phyloP scores from a whole-genome alignment of 2,797 vertebrate species.

The Mormyrops attenuatus region DNA sequence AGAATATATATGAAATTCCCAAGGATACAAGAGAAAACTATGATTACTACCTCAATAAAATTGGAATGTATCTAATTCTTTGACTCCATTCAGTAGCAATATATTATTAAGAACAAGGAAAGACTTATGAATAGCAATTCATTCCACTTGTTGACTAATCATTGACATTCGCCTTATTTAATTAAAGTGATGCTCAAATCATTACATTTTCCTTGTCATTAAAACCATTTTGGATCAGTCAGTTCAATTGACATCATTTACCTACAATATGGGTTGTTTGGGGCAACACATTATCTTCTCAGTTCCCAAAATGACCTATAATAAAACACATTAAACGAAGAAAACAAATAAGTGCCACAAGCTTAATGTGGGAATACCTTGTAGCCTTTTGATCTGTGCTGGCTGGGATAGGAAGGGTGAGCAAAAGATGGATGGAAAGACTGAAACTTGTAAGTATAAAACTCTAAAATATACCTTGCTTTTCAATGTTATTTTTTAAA shows the following conservation, averaged over 20 bases:
- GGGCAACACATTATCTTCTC: not conserved
- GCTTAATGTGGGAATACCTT: not conserved
- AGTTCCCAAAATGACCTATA: not conserved
- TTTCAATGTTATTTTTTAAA: not conserved
- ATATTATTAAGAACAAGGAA: not conserved
- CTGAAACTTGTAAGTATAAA: not conserved
- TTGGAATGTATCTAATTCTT: not conserved
- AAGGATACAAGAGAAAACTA: not conserved
- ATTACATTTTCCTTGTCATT: not conserved
- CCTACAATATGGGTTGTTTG: not conserved
- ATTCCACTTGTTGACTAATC: not conserved
- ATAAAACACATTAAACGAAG: not conserved
- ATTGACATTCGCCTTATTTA: not conserved
- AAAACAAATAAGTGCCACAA: not conserved
- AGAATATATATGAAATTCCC: not conserved
- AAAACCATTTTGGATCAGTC: not conserved
- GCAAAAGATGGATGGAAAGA: not conserved
- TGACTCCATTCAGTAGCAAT: not conserved
- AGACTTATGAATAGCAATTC: slow-evolving; percentile 29
- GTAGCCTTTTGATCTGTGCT: not conserved
- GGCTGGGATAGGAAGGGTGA: not conserved
- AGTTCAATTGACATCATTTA: not conserved
- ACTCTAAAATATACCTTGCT: not conserved
- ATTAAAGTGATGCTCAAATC: not conserved
- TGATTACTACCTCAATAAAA: not conserved